Evolutionary conservation across 1,140 invertebrate species (phyloP).

Genomic region (Muscidifurax raptorellus): DNA sequence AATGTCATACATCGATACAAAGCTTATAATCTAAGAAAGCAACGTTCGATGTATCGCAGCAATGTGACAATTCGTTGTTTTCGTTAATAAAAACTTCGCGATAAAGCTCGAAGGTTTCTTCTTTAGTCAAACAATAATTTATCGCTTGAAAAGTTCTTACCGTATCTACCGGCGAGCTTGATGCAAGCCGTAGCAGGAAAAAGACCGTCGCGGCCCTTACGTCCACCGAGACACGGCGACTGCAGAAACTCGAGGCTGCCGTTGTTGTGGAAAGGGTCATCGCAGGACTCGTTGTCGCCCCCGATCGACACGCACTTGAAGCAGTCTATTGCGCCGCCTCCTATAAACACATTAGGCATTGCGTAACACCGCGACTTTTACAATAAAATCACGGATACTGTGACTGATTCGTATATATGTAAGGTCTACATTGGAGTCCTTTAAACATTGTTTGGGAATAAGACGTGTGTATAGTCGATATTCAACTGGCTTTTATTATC

Average conservation of each 20-base stretch:
- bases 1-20: too few species aligned
- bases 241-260: conserved; percentile 88
- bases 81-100: too few species aligned
- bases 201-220: conserved; percentile 92
- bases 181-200: conserved; percentile 98
- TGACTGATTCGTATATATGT: too few species aligned
- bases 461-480: too few species aligned
- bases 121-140: too few species aligned
- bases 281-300: conserved; percentile 89
- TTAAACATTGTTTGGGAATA: too few species aligned
- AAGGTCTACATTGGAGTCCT: too few species aligned
- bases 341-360: neutral
- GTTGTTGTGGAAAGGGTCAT: conserved; percentile 98
- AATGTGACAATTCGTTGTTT: too few species aligned
- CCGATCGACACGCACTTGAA: conserved; percentile 97
- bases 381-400: too few species aligned
- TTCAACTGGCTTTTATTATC: neutral
- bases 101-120: too few species aligned
- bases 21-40: too few species aligned
- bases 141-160: conserved; percentile 74
- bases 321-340: conserved; percentile 88
- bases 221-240: conserved; percentile 93
- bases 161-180: conserved; percentile 91
- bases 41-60: too few species aligned
- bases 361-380: neutral